These are phyloP conservation scores for Caenorhabditis remanei DNA, from an alignment of 1,140 invertebrate species.

Conservation along the genomic window DNA sequence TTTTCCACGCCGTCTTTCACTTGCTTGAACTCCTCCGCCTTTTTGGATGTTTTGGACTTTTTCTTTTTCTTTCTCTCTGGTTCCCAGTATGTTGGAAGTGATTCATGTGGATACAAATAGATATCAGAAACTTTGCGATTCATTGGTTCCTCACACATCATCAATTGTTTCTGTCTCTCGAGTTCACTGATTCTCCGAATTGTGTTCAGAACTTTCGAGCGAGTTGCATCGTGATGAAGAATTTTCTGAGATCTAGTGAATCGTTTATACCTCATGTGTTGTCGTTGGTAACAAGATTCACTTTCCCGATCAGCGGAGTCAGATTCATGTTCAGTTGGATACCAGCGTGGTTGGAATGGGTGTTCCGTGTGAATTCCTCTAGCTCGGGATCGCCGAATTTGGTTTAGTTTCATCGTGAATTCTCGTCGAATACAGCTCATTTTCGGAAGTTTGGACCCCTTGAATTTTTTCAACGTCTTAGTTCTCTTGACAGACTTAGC, in stretches of 20 bases:
- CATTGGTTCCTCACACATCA: background rate
- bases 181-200: background rate
- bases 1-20: background rate
- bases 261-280: background rate
- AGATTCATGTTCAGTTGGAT: conserved; percentile 1
- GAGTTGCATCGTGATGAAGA: background rate
- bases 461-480: no score
- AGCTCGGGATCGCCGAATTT: background rate
- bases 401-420: background rate
- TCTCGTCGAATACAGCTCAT: no score
- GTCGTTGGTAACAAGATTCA: background rate
- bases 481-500: no score
- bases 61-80: background rate
- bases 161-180: no score
- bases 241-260: background rate
- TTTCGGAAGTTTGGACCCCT: no score
- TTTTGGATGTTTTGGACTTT: background rate
- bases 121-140: background rate
- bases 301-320: background rate
- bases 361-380: background rate
- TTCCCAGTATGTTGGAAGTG: background rate
- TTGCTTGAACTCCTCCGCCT: background rate
- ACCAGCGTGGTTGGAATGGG: background rate
- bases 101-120: background rate
- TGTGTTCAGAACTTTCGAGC: conserved; percentile 15